Base-by-base conservation (phyloP, 2,797 vertebrate genomes). In the Anguilla megastoma region DNA sequence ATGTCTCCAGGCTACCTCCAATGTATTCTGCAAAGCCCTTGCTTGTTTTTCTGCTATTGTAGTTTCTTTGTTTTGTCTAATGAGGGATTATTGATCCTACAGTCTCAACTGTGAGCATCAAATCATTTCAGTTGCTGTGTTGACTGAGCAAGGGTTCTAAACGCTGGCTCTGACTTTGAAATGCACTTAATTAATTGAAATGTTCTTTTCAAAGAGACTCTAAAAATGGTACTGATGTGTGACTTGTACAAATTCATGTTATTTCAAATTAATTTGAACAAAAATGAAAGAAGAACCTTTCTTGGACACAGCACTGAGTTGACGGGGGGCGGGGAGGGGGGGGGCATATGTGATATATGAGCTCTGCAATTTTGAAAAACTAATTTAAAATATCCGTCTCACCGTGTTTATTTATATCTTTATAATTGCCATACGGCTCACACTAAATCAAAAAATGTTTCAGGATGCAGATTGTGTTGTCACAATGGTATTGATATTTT, bases 381-480 rank as follows among this genome's bases (percentile, higher is more conserved):
- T 45, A 48, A 48, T 45, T 80, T 80, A 24, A 21, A 6, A 80
- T 80, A 36, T 80, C 33, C 76, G 5, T 80, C 76, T 45, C 36
- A 8, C 18, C 33, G 2, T 36, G 76, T 5, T 80, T 80, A 80
- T 48, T 80, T 45, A 45, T 80, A 80, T 45, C 16, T 45, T 45
- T 80, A 80, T 80, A 80, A 80, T 80, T 45, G 76, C 41, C 76
- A 0, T 12, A 48, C 16, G 6, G 41, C 33, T 80, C 36, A 80
- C 76, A 80, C 33, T 80, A 45, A 80, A 80, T 80, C 76, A 80
- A 80, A 80, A 45, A 36, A 80, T 36, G 76, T 45, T 80, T 80
- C 41, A 48, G 76, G 76, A 45, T 80, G 76, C 76, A 48, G 76
- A 80, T 80, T 80, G 76, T 80, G 76, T 48, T 80, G 76, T 80